phyloP scores from a whole-genome alignment of 2,797 vertebrate genomes.

The Eidolon dupreanum region DNA sequence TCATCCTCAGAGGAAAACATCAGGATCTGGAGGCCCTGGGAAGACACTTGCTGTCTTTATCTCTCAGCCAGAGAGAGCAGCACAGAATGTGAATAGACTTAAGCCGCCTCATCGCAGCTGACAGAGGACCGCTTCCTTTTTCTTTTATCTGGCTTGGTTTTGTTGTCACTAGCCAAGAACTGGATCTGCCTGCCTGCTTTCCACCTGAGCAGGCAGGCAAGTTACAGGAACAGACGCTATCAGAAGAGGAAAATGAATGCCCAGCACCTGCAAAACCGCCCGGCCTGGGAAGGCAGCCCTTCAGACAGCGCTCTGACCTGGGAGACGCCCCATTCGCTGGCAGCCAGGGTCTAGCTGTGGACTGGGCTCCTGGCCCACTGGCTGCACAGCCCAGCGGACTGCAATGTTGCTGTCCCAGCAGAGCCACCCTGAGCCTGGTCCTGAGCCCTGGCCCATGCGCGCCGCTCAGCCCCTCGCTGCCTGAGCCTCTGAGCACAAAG shows the following conservation, averaged over 20 bases:
- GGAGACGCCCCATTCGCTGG: neutral
- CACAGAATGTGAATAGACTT: conserved; percentile 59
- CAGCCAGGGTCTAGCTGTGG: conserved; percentile 29
- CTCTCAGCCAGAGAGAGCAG: conserved; percentile 69
- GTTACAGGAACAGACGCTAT: neutral
- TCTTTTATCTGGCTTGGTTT: conserved; percentile 35
- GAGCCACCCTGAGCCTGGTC: conserved; percentile 51
- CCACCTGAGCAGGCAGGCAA: conserved; percentile 57
- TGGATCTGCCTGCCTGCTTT: conserved; percentile 68
- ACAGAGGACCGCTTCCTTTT: neutral
- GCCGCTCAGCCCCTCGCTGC: neutral
- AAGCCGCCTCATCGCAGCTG: conserved; percentile 61
- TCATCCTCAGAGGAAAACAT: conserved; percentile 38
- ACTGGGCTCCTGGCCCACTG: neutral
- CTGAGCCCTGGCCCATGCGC: accelerated
- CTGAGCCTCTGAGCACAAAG: conserved; percentile 59
- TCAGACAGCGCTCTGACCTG: neutral
- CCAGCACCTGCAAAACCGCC: neutral
- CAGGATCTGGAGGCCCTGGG: neutral
- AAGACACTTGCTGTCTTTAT: conserved; percentile 58
- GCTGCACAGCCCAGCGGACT: neutral
- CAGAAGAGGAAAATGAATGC: conserved; percentile 70
- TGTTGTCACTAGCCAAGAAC: conserved; percentile 62
- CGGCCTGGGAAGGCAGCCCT: neutral
- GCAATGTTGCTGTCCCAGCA: neutral